These are phyloP conservation scores for Tridacna gigas DNA, from an alignment of 2,888 invertebrate genomes.

Conservation along the genomic window DNA sequence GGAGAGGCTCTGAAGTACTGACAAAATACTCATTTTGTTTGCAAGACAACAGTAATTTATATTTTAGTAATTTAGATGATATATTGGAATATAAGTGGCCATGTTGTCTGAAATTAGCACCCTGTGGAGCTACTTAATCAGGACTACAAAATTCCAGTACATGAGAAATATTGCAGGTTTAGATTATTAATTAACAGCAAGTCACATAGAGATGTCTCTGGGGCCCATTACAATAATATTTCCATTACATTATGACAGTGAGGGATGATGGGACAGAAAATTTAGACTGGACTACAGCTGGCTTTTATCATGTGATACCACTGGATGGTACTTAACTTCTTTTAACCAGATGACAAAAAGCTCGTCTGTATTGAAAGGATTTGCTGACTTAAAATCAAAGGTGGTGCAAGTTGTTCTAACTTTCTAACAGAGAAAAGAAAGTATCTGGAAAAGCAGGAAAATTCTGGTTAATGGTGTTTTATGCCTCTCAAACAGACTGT, in stretches of 20 bases:
- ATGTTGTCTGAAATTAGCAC: constrained; percentile 32
- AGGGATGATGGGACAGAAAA: constrained; percentile 43
- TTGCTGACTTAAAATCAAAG: background rate
- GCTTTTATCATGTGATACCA: constrained; percentile 7
- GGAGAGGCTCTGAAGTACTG: no score
- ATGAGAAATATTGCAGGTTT: constrained; percentile 49
- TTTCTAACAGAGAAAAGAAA: no score
- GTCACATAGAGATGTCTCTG: constrained; percentile 30
- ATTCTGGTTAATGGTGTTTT: no score
- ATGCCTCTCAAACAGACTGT: no score
- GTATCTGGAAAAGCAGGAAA: no score
- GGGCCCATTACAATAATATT: constrained; percentile 59
- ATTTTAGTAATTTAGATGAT: constrained; percentile 25
- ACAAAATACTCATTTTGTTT: no score
- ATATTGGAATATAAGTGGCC: constrained; percentile 14
- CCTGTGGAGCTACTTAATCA: constrained; percentile 51
- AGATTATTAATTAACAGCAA: constrained; percentile 48
- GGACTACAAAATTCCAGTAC: constrained; percentile 37
- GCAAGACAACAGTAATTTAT: background rate
- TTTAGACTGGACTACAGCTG: constrained; percentile 30
- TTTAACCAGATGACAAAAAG: constrained; percentile 4
- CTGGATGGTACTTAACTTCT: constrained; percentile 22
- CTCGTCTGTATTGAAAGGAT: background rate
- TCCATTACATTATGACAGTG: constrained; percentile 56
- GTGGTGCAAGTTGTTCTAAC: no score